A percentile compares a stretch with the other conserved stretches of the same genome.
Evolutionary conservation across 2,888 invertebrate genomes (phyloP).

Genomic region (Tubulanus polymorphus): DNA sequence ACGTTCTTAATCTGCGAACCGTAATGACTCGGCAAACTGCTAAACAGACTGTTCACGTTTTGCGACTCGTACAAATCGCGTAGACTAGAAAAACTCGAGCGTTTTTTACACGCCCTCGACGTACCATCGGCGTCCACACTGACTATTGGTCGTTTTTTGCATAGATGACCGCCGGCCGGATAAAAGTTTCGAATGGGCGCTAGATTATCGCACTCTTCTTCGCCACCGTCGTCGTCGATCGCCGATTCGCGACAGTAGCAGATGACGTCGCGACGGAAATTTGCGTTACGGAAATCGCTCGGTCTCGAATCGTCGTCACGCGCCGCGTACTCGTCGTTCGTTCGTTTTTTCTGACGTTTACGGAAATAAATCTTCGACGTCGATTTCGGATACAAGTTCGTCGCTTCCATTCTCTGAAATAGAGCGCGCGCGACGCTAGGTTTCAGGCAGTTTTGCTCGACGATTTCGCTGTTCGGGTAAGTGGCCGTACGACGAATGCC

Average conservation of each 20-base stretch:
- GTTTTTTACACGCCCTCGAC: background rate
- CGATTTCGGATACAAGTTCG: conserved; percentile 1
- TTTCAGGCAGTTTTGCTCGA: conserved; percentile 2
- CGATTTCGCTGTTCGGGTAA: conserved; percentile 5
- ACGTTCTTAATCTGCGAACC: no score
- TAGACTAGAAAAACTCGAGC: background rate
- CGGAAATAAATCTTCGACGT: background rate
- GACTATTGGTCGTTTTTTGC: background rate
- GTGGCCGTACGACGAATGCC: background rate
- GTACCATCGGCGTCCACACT: background rate
- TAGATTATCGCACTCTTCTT: background rate
- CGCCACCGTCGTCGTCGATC: background rate
- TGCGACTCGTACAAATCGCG: background rate
- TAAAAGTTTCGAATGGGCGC: background rate
- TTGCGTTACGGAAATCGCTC: background rate
- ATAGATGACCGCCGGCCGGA: no score
- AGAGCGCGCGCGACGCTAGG: conserved; percentile 1
- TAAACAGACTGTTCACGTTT: background rate
- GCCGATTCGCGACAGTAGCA: background rate
- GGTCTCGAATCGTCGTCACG: background rate
- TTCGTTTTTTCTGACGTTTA: background rate
- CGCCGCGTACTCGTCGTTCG: background rate
- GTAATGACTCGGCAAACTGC: background rate
- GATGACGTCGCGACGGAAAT: background rate
- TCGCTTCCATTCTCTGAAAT: conserved; percentile 4